Evolutionary conservation across 2,888 invertebrate genomes (phyloP).

Genomic region (Cancer borealis): DNA sequence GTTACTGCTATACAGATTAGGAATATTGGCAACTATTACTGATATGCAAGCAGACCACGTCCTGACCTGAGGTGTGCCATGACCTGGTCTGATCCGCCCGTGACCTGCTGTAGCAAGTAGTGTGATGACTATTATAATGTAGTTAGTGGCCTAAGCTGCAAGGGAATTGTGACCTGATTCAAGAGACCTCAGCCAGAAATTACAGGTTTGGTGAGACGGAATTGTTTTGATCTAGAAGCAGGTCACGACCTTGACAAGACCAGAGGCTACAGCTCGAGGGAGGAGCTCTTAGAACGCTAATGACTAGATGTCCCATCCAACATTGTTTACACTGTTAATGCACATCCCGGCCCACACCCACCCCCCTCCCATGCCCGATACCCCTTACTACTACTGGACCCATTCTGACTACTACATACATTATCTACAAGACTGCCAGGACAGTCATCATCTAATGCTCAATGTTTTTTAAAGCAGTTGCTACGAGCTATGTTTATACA

Average conservation of each 20-base stretch:
- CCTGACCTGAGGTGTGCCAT: conserved; percentile 29
- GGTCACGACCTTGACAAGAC: neutral
- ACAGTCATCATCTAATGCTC: neutral
- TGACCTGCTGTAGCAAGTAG: conserved; percentile 25
- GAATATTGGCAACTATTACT: conserved; percentile 48
- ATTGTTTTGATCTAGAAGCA: conserved; percentile 6
- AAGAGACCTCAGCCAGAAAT: neutral
- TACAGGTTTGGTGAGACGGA: neutral
- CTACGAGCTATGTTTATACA: neutral
- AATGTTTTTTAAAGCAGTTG: neutral
- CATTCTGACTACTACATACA: conserved; percentile 18
- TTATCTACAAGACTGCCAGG: neutral
- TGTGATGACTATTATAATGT: neutral
- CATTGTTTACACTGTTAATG: conserved; percentile 35
- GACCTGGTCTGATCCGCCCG: conserved; percentile 30
- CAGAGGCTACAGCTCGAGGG: conserved; percentile 16
- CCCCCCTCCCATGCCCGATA: neutral
- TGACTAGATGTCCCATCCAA: conserved; percentile 71
- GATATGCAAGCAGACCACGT: conserved; percentile 40
- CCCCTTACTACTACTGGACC: conserved; percentile 39
- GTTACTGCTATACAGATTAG: conserved; percentile 62
- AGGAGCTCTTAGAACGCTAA: conserved; percentile 50
- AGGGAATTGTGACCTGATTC: neutral
- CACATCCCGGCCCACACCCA: conserved; percentile 21
- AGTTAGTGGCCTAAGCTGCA: conserved; percentile 5